phyloP scores from a whole-genome alignment of 2,888 invertebrate genomes.

The Phorcus lineatus region DNA sequence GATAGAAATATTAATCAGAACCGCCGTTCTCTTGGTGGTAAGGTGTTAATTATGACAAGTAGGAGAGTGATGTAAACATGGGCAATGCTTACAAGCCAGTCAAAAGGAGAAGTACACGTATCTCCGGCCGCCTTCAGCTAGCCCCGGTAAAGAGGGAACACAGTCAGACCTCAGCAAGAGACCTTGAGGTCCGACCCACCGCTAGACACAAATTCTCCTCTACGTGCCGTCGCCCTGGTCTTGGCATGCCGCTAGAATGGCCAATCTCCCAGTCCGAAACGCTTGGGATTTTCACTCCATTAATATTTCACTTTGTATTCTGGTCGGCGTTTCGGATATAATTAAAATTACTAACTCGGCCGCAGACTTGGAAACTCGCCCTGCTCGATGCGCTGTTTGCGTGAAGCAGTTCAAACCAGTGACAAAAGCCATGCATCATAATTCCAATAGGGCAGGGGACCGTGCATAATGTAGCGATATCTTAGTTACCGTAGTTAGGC shows the following conservation, averaged over 20 bases:
- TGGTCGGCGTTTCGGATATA: slow-evolving; percentile 10
- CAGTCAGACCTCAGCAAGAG: no score
- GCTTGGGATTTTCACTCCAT: background rate
- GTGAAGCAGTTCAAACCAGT: background rate
- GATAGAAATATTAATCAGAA: no score
- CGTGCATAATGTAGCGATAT: background rate
- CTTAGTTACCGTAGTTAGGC: background rate
- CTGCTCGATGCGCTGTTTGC: background rate
- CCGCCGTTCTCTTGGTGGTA: no score
- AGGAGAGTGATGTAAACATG: no score
- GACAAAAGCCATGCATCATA: slow-evolving; percentile 17
- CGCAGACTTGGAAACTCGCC: background rate
- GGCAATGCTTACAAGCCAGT: no score
- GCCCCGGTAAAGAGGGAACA: background rate
- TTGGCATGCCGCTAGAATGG: background rate
- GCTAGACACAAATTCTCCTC: background rate
- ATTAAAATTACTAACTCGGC: slow-evolving; percentile 8
- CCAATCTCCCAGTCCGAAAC: background rate
- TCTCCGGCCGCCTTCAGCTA: background rate
- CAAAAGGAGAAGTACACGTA: no score
- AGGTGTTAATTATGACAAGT: no score
- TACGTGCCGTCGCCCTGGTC: background rate
- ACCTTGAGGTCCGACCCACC: no score
- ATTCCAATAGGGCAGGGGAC: background rate
- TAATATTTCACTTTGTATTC: slow-evolving; percentile 24